These are phyloP conservation scores for Priocnemis perturbator DNA, from an alignment of 2,888 invertebrate genomes.

Conservation along the genomic window DNA sequence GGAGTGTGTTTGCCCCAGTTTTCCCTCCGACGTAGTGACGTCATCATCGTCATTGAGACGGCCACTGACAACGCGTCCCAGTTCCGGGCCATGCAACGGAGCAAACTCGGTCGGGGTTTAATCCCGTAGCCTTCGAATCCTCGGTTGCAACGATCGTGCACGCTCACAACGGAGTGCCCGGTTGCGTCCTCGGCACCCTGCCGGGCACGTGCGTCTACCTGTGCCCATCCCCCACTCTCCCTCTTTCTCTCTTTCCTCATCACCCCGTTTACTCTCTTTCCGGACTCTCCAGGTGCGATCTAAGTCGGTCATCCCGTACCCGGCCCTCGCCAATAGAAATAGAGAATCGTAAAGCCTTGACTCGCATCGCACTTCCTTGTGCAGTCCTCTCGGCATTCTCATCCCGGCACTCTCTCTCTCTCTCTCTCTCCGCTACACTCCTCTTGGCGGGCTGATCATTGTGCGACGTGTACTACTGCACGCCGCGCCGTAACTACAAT, in stretches of 20 bases:
- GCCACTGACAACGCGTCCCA: slow-evolving; percentile 68
- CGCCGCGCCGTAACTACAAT: no score
- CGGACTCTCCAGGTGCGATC: neutral
- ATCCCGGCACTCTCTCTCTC: neutral
- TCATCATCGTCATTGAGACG: slow-evolving; percentile 72
- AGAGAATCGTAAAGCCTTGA: no score
- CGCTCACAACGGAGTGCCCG: neutral
- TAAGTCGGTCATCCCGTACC: no score
- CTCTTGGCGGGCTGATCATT: no score
- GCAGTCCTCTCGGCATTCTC: no score
- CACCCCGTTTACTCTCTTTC: slow-evolving; percentile 4
- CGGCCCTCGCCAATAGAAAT: no score
- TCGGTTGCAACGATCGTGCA: slow-evolving; percentile 21
- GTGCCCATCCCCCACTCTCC: neutral
- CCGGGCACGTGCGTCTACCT: slow-evolving; percentile 4
- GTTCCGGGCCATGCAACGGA: slow-evolving; percentile 60
- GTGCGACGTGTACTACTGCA: no score
- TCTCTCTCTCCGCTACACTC: neutral
- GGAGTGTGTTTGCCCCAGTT: slow-evolving; percentile 66
- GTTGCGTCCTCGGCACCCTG: neutral
- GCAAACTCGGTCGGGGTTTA: slow-evolving; percentile 47
- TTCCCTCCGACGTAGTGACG: slow-evolving; percentile 64
- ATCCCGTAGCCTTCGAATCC: slow-evolving; percentile 35
- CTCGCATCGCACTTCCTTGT: no score
- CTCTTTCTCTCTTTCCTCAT: neutral